Evolutionary conservation across 2,113 vertebrate genomes (phyloP), one percentile per base, ranked within the genome.

Genomic region (Prunella himalayana): DNA sequence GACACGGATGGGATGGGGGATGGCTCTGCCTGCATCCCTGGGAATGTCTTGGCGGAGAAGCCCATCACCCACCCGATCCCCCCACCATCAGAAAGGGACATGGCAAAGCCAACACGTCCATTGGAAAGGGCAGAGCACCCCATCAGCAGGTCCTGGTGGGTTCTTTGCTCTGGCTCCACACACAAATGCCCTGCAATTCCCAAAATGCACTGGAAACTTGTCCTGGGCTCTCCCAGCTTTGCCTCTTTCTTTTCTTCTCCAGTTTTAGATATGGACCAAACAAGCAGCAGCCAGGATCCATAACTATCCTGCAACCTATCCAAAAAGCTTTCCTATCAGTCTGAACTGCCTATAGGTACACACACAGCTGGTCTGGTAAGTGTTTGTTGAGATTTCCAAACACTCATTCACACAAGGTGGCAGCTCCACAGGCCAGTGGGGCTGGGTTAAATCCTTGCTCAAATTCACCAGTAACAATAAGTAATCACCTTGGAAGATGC

Each of bases 61-160:
- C 27, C 21, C 7, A 0, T 10, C 2, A 10, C 28, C 21, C 47
- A 47, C 27, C 21, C 18, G 4, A 35, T 10, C 14, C 15, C 53
- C 17, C 13, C 1, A 0, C 2, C 22, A 3, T 6, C 31, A 23
- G 20, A 69, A 70, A 28, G 56, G 22, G 39, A 68, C 0, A 2
- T 6, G 49, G 54, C 22, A 51, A 77, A 77, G 41, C 47, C 79
- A 88, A 24, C 13, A 4, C 13, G 33, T 30, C 33, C 50, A 3
- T 13, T 6, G 2, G 15, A 53, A 56, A 78, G 44, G 33, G 37
- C 49, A 64, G 27, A 72, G 30, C 19, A 47, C 2, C 24, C 35
- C 2, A 1, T 3, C 19, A 49, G 69, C 33, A 69, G 63, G 59
- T 2, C 7, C 60, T 4, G 1, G 15, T 13, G 33, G 17, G 8